Evolutionary conservation across 1,140 invertebrate genomes (phyloP).

Genomic region (Zophobas morio): DNA sequence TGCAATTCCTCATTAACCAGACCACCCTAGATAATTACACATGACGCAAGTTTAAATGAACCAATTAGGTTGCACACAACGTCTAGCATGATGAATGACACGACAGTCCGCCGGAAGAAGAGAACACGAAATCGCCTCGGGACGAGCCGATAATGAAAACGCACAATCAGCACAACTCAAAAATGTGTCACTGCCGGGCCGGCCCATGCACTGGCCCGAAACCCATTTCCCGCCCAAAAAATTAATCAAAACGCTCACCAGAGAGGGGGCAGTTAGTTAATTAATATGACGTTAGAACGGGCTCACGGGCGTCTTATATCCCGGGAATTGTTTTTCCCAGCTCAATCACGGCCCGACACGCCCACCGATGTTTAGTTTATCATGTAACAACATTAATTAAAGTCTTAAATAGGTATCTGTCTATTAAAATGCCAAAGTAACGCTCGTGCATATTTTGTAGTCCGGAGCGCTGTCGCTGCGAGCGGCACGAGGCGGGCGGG

Average conservation of each 20-base stretch:
- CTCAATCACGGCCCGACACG: slow-evolving; percentile 51
- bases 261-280: slow-evolving; percentile 14
- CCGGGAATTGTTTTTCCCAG: slow-evolving; percentile 45
- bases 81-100: slow-evolving; percentile 14
- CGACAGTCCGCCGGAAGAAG: slow-evolving; percentile 12
- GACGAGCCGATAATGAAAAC: slow-evolving; percentile 4
- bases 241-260: slow-evolving; percentile 17
- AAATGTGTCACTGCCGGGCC: background rate
- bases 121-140: slow-evolving; percentile 4
- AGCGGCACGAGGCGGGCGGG: background rate
- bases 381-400: slow-evolving; percentile 59
- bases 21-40: slow-evolving; percentile 24
- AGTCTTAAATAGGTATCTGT: slow-evolving; percentile 56
- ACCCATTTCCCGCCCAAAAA: slow-evolving; percentile 18
- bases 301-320: slow-evolving; percentile 37
- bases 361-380: slow-evolving; percentile 57
- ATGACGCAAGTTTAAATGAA: slow-evolving; percentile 17
- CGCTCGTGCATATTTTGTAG: slow-evolving; percentile 42
- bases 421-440: slow-evolving; percentile 56
- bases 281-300: slow-evolving; percentile 42
- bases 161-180: background rate
- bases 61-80: slow-evolving; percentile 17
- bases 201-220: background rate
- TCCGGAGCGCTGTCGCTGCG: background rate
- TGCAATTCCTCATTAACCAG: background rate